Evolutionary conservation across 2,888 invertebrate species (phyloP), one percentile per base, ranked within the genome.

Genomic region (Pelosia muscerda): DNA sequence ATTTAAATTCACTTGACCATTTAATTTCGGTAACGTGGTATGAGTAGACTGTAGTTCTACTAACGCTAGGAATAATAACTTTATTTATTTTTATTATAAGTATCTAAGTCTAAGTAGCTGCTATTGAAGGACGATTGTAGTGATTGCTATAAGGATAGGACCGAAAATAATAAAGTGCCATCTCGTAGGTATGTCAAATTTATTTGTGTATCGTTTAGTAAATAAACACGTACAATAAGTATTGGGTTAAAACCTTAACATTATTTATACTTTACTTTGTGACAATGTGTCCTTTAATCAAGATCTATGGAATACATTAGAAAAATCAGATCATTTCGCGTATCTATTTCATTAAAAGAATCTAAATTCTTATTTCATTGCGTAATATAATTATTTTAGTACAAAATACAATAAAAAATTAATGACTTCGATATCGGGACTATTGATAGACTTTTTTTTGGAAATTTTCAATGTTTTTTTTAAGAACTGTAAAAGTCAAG

Each of bases 161-260:
- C n/a, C n/a, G n/a, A n/a, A 68, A 82, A 76, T 75, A 76, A 81
- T 73, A 81, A 74, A 75, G 26, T 62, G 22, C 25, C 53, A 59
- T 62, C 73, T 79, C 77, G 82, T 87, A 86, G 80, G 86, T 88
- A 89, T 89, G 88, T 88, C 89, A 77, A 70, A 86, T 84, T 91
- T 92, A 91, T 90, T n/a, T 92, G 88, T 88, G 86, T 90, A 87
- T 86, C 77, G 86, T 91, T 93, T 91, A 91, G 90, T 92, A 86
- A 87, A 86, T 89, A 92, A 91, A 92, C 88, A 88, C 86, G 86
- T 92, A 91, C 86, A 91, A 88, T 89, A 89, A n/a, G 88, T 79
- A 87, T 85, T 84, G 86, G 89, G 92, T 93, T 93, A 94, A 89
- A 78, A 74, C 78, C 81, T 83, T 85, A 86, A 68, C 78, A 77